These are phyloP conservation scores for Geopemphigus sp. DNA, from an alignment of 1,140 invertebrate species.

Conservation along the genomic window DNA sequence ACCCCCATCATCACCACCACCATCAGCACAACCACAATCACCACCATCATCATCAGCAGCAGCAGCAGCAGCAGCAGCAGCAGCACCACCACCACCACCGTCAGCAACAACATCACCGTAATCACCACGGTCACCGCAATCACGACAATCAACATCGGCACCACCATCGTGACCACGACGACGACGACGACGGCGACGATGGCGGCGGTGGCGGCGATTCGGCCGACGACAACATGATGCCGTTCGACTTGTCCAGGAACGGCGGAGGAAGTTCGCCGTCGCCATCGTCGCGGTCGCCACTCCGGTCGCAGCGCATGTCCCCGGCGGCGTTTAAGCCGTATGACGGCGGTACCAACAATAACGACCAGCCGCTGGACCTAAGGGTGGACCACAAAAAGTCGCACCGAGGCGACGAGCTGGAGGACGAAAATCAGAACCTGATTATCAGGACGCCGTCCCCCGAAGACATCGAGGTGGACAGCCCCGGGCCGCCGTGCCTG, in stretches of 20 bases:
- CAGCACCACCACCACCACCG: background rate
- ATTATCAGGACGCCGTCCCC: conserved; percentile 62
- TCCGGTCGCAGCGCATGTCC: conserved; percentile 56
- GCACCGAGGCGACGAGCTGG: conserved; percentile 56
- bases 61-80: too few relatives aligned
- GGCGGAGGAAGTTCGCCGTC: conserved; percentile 49
- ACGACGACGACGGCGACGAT: conserved; percentile 31
- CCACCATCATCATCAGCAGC: too few relatives aligned
- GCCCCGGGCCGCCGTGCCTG: conserved; percentile 32
- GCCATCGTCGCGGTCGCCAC: conserved; percentile 52
- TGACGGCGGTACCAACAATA: conserved; percentile 56
- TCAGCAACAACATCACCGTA: too few relatives aligned
- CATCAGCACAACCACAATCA: background rate
- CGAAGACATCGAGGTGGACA: conserved; percentile 52
- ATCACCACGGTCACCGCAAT: too few relatives aligned
- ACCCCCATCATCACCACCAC: conserved; percentile 54
- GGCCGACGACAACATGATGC: conserved; percentile 11
- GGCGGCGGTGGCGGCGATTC: conserved; percentile 52
- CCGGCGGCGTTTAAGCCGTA: conserved; percentile 56
- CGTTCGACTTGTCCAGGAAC: conserved; percentile 12
- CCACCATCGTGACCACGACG: too few relatives aligned
- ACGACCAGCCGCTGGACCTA: conserved; percentile 78
- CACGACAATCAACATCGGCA: too few relatives aligned
- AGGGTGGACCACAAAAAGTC: conserved; percentile 75
- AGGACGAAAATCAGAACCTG: conserved; percentile 75